phyloP scores from a whole-genome alignment of 2,113 vertebrate genomes.

The Saguinus imperator region DNA sequence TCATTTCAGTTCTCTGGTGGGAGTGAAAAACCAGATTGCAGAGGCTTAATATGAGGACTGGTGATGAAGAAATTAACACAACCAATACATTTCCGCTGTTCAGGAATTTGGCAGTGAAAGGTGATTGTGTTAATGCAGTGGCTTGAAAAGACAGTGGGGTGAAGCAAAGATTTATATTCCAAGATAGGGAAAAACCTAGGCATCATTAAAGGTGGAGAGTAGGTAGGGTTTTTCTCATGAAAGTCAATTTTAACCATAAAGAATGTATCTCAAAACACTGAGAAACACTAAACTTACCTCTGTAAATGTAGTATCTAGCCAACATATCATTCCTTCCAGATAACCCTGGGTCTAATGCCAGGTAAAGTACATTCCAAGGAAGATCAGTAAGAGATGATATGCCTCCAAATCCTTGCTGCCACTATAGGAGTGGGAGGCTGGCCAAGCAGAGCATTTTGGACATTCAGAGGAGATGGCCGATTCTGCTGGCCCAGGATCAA shows the following conservation, averaged over 20 bases:
- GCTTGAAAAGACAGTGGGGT: neutral
- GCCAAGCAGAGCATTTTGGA: conserved; percentile 31
- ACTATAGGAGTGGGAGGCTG: neutral
- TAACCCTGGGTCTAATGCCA: conserved; percentile 30
- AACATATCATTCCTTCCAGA: conserved; percentile 3
- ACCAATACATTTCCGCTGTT: neutral
- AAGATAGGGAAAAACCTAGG: neutral
- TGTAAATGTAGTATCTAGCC: conserved; percentile 30
- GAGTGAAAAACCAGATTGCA: neutral
- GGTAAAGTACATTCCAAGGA: conserved; percentile 1
- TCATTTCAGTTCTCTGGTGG: neutral
- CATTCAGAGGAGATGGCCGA: neutral
- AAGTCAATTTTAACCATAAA: conserved; percentile 3
- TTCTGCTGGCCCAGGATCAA: conserved; percentile 22
- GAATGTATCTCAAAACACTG: conserved; percentile 31
- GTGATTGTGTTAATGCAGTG: neutral
- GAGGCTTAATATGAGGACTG: neutral
- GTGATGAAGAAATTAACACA: conserved; percentile 24
- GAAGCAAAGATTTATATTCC: conserved; percentile 11
- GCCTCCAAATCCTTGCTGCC: neutral
- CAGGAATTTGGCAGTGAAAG: neutral
- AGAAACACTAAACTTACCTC: conserved; percentile 28
- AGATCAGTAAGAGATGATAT: neutral
- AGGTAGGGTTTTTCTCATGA: conserved; percentile 33
- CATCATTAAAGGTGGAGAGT: neutral